Evolutionary conservation across 2,113 vertebrate genomes (phyloP).

Genomic region (Lagopus muta): DNA sequence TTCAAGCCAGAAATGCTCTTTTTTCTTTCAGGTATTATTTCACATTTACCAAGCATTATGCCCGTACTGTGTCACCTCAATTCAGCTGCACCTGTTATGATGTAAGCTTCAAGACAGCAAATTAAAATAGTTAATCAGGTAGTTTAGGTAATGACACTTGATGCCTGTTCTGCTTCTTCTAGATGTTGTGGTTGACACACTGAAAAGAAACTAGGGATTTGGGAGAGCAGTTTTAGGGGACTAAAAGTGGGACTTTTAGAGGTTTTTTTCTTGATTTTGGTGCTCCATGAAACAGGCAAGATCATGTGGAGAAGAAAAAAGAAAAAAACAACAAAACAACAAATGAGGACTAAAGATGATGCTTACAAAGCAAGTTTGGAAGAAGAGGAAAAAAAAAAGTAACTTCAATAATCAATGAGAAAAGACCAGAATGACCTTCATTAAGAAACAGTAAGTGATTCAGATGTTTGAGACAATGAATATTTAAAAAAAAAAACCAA

Average conservation of each 20-base stretch:
- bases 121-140: slow-evolving; percentile 51
- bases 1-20: slow-evolving; percentile 4
- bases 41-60: slow-evolving; percentile 37
- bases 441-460: not conserved
- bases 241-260: not conserved
- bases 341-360: not conserved
- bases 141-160: not conserved
- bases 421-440: not conserved
- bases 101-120: slow-evolving; percentile 13
- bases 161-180: not conserved
- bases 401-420: not conserved
- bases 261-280: not conserved
- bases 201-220: not conserved
- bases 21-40: slow-evolving; percentile 24
- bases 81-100: slow-evolving; percentile 21
- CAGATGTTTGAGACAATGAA: not conserved
- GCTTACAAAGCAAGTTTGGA: not conserved
- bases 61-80: slow-evolving; percentile 12
- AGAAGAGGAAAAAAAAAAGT: not conserved
- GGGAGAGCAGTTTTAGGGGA: not conserved
- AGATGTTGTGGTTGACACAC: not conserved
- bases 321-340: not conserved
- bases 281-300: not conserved
- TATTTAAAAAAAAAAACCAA: not conserved
- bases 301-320: not conserved